phyloP scores from a whole-genome alignment of 1,140 invertebrate species.

The Bombus vancouverensis region DNA sequence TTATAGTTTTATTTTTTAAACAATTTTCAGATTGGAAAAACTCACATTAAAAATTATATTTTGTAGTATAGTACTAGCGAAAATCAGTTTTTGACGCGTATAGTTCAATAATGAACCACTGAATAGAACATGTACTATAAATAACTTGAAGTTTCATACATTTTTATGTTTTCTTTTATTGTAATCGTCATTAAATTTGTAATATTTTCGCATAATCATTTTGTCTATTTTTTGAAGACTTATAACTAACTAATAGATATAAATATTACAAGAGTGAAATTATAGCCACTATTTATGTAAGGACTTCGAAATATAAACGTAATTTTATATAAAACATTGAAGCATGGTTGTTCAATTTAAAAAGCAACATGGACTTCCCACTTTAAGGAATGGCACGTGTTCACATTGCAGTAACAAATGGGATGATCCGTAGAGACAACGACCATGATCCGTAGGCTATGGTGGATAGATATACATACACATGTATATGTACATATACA shows the following conservation, averaged over 20 bases:
- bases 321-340: neutral
- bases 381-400: slow-evolving; percentile 54
- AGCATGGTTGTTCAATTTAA: slow-evolving; percentile 9
- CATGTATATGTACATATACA: too few species aligned
- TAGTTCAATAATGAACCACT: neutral
- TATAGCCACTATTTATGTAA: neutral
- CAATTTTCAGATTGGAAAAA: neutral
- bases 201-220: neutral
- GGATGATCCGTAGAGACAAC: slow-evolving; percentile 34
- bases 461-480: neutral
- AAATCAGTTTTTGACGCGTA: neutral
- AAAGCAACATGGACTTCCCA: slow-evolving; percentile 23
- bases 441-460: neutral
- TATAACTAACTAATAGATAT: neutral
- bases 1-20: slow-evolving; percentile 2
- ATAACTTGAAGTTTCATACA: neutral
- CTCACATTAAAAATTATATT: neutral
- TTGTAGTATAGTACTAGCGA: neutral
- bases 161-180: neutral
- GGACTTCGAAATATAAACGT: neutral
- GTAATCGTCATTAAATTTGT: neutral
- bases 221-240: neutral
- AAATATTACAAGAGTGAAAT: neutral
- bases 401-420: slow-evolving; percentile 55
- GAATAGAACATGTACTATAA: neutral